Evolutionary conservation across 2,113 vertebrate genomes (phyloP), one percentile per base, ranked within the genome.

Genomic region (Psittacara wagleri): DNA sequence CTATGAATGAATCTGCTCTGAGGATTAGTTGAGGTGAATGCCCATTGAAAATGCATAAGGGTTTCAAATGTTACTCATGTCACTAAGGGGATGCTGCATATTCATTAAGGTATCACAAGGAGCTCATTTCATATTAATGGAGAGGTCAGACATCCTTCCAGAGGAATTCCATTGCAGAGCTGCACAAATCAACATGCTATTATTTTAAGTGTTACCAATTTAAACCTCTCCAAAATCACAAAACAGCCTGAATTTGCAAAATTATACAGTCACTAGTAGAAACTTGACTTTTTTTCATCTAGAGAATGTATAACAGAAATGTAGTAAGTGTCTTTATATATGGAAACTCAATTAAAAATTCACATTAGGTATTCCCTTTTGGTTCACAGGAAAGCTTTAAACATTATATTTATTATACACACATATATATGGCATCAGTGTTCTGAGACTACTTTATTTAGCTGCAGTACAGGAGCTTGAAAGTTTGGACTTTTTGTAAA

Each of bases 51-150:
- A 96, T 96, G 92, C 95, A 97, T 94, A 94, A 94, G 94, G 92
- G 95, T 95, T 96, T 95, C 95, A 89, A 93, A 82, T 94, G 96
- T 96, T 95, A 95, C 95, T 92, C 86, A 73, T 96, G 96, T 96
- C 96, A 97, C 88, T 92, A 86, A 96, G 92, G 94, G 95, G 94
- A 95, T 3, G 1, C 95, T 96, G 95, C 95, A 96, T 97, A 96
- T 97, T 97, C 95, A 97, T 97, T 96, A 96, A 95, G 88, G 95
- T 95, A 96, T 96, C 95, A 96, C 92, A 86, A 96, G 92, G 95
- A 96, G 83, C 95, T 96, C 91, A 94, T 96, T 94, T 93, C 88
- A 93, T 95, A 97, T 97, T 97, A 96, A 97, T 96, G 74, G 73
- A 25, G 90, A 96, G 96, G 92, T 96, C 95, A 95, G 86, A 96